phyloP scores from a whole-genome alignment of 2,888 invertebrate genomes.

The Euzophera pinguis region DNA sequence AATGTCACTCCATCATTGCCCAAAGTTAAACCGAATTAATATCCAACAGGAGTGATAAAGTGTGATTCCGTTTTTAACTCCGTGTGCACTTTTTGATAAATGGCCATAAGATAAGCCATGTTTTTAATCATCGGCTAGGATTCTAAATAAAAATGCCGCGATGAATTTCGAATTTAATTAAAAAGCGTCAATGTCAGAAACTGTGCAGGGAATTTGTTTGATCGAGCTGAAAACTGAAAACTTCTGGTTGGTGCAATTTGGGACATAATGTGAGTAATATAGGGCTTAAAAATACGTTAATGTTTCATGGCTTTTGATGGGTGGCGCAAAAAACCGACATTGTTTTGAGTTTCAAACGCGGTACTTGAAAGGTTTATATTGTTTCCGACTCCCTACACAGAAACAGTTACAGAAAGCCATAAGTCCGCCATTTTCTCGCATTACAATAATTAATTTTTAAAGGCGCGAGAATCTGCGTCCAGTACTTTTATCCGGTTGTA shows the following conservation, averaged over 20 bases:
- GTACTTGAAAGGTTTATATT: no score
- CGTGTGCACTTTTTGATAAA: conserved; percentile 8
- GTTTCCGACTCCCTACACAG: no score
- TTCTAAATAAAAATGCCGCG: not conserved
- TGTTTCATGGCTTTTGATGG: not conserved
- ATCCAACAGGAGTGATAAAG: not conserved
- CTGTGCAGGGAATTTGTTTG: not conserved
- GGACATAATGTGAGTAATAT: not conserved
- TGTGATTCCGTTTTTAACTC: not conserved
- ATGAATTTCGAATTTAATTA: conserved; percentile 2
- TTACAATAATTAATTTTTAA: no score
- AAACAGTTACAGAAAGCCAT: no score
- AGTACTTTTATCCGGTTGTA: no score
- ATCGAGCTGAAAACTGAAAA: not conserved
- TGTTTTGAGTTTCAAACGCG: not conserved
- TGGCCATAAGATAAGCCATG: conserved; percentile 5
- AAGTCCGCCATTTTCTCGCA: no score
- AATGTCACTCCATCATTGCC: no score
- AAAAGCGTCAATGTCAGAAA: conserved; percentile 5
- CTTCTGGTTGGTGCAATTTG: not conserved
- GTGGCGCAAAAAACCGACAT: not conserved
- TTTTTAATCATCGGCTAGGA: conserved; percentile 2
- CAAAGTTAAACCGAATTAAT: not conserved
- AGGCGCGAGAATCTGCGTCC: no score
- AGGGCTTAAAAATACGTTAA: not conserved